Evolutionary conservation across 1,140 invertebrate species (phyloP), one percentile per base, ranked within the genome.

Genomic region (Calliphora vicina): DNA sequence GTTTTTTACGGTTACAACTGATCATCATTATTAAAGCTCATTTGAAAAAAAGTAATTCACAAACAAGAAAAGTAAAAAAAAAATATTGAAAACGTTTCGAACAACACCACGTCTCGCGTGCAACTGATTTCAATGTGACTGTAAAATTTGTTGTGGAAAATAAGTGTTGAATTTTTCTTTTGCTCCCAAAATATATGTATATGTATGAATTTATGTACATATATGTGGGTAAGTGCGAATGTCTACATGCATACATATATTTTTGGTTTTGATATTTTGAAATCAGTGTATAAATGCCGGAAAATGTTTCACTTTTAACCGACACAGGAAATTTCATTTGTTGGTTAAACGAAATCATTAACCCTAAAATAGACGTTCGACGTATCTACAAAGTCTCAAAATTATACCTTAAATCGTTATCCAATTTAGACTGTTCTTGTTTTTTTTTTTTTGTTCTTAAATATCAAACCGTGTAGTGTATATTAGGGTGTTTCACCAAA

Each of bases 61-160:
- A 50, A 50, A 50, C n/a, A 50, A 50, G 15, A 50, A 50, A 50
- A 50, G 45, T 17, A 12, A 12, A 50, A 50, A 50, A 50, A 50
- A 67, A 67, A 67, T 67, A 20, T 67, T 23, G n/a, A 67, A 76
- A 81, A 81, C 80, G 83, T 81, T 82, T 80, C 81, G 78, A 83
- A 83, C 83, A 83, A 81, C 80, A 83, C 83, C 61, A 83, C 83
- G 83, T 50, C 83, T 81, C 83, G 57, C 80, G 80, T 50, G 29
- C 83, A 81, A 83, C 83, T 83, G 35, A 80, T 20, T 67, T 43
- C 9, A 20, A 12, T 45, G 35, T 25, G 42, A 13, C 20, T 43
- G 74, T 23, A 67, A 10, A 74, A 74, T 29, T 29, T 10, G 27
- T 78, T 27, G 72, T 45, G 35, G 74, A 78, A 23, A n/a, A 27